These are phyloP conservation scores for Myxocyprinus asiaticus DNA, from an alignment of 2,113 vertebrate genomes.

Conservation along the genomic window DNA sequence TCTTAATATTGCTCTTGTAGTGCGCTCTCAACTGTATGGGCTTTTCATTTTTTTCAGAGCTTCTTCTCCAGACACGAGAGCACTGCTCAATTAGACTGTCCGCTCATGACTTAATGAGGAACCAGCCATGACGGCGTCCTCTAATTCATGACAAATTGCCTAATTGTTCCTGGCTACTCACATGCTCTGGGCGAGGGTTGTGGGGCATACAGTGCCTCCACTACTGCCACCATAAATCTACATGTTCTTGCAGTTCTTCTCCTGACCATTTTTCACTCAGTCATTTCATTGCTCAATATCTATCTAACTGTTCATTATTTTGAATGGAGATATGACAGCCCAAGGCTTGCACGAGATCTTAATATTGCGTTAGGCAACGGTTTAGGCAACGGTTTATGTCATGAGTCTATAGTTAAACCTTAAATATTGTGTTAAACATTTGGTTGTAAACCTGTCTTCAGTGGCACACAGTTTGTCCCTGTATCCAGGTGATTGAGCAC, in stretches of 20 bases:
- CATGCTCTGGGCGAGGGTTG: not conserved
- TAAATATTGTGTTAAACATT: not conserved
- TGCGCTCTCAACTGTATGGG: slow-evolving; percentile 24
- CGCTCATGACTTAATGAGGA: slow-evolving; percentile 39
- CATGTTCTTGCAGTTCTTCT: not conserved
- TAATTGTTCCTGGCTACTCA: slow-evolving; percentile 42
- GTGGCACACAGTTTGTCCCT: no score
- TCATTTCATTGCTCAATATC: not conserved
- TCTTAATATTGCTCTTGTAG: not conserved
- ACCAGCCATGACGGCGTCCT: slow-evolving; percentile 34
- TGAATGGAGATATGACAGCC: no score
- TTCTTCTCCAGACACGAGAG: not conserved
- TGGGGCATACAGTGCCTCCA: not conserved
- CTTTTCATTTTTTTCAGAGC: slow-evolving; percentile 14
- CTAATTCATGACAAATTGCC: slow-evolving; percentile 47
- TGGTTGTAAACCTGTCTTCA: not conserved
- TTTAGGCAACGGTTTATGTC: not conserved
- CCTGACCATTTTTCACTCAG: not conserved
- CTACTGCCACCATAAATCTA: not conserved
- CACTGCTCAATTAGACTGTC: slow-evolving; percentile 35
- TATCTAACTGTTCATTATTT: not conserved
- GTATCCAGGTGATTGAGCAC: no score
- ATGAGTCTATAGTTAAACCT: not conserved
- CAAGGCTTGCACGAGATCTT: not conserved
- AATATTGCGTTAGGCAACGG: no score